Evolutionary conservation across 2,797 vertebrate species (phyloP).

Genomic region (Sebastolobus altivelis): DNA sequence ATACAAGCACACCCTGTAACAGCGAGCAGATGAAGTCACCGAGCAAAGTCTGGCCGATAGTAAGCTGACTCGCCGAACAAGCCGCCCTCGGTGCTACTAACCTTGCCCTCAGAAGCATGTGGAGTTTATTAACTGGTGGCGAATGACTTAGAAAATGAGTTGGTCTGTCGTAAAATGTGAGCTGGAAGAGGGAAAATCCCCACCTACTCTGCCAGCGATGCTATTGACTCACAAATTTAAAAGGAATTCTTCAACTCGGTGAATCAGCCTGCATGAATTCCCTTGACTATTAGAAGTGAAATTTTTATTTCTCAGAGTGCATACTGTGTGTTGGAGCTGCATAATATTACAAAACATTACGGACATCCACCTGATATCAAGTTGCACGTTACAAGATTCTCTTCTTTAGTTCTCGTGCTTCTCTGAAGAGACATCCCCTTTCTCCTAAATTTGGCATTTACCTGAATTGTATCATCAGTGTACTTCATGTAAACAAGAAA

Average conservation of each 20-base stretch:
- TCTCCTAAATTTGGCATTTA: not conserved
- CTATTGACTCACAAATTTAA: slow-evolving; percentile 54
- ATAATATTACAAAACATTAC: not conserved
- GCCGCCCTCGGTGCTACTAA: slow-evolving; percentile 35
- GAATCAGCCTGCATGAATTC: not conserved
- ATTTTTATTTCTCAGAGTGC: not conserved
- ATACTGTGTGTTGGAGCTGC: not conserved
- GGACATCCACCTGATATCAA: not conserved
- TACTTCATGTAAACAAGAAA: not conserved
- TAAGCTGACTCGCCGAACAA: slow-evolving; percentile 46
- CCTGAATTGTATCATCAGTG: not conserved
- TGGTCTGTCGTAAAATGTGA: slow-evolving; percentile 30
- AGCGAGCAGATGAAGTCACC: slow-evolving; percentile 55
- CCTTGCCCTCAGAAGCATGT: slow-evolving; percentile 46
- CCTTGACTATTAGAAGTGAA: not conserved
- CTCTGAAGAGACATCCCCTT: not conserved
- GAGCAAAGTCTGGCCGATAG: slow-evolving; percentile 61
- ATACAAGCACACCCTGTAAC: slow-evolving; percentile 42
- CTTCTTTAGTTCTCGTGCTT: not conserved
- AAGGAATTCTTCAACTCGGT: slow-evolving; percentile 16
- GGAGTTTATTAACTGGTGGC: slow-evolving; percentile 58
- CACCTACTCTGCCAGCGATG: not conserved
- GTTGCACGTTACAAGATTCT: not conserved
- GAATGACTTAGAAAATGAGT: slow-evolving; percentile 32
- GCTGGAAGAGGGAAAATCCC: slow-evolving; percentile 55